These are phyloP conservation scores for Thamnophis elegans DNA, from an alignment of 2,797 vertebrate species.

Conservation along the genomic window DNA sequence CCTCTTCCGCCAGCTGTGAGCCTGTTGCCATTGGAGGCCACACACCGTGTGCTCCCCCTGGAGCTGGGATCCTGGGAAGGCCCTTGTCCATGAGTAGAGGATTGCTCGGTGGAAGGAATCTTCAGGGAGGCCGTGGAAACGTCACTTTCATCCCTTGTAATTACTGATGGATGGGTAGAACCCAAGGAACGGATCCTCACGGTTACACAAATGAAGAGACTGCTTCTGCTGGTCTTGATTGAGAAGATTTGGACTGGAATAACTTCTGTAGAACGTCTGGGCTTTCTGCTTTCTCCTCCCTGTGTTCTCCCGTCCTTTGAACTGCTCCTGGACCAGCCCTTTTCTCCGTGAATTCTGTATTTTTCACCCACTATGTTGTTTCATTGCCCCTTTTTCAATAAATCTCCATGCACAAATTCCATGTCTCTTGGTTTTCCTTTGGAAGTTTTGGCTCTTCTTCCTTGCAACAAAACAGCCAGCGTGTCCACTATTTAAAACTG, in stretches of 20 bases:
- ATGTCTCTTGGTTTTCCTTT: neutral
- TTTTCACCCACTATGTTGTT: neutral
- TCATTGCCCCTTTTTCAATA: neutral
- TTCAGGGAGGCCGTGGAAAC: neutral
- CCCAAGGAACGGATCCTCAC: neutral
- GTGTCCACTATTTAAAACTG: neutral
- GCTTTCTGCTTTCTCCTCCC: neutral
- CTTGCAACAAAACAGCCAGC: neutral
- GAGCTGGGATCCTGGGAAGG: neutral
- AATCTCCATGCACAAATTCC: neutral
- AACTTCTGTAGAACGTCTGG: neutral
- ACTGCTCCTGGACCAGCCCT: neutral
- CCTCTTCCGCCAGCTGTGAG: neutral
- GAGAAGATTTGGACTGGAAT: neutral
- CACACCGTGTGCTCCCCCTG: neutral
- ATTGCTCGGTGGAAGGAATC: neutral
- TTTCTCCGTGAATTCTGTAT: neutral
- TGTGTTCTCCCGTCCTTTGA: neutral
- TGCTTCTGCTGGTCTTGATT: neutral
- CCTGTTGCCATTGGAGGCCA: neutral
- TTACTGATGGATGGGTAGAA: neutral
- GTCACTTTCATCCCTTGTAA: neutral
- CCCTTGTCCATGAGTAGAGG: neutral
- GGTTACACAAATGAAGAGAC: neutral
- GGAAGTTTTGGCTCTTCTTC: neutral